Conservation (phyloP, 2,888 invertebrate species). For the Chirona hameri region DNA sequence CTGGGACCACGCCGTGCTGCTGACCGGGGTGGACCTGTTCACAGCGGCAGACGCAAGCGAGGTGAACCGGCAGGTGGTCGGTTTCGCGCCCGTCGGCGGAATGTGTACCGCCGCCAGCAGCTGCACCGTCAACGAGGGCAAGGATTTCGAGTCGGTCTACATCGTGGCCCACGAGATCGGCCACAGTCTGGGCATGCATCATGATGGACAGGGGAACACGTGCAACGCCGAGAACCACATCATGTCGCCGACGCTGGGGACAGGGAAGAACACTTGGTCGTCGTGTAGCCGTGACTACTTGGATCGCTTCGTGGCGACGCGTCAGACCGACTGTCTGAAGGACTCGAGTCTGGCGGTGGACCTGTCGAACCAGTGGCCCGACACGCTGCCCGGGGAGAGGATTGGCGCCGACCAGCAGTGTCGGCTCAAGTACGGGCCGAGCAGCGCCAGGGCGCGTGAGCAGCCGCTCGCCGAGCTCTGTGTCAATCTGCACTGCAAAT, state of each 20-base stretch:
- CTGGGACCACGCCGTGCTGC: slow-evolving; percentile 83
- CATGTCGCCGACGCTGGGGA: slow-evolving; percentile 87
- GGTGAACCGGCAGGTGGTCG: slow-evolving; percentile 68
- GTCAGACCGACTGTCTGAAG: slow-evolving; percentile 69
- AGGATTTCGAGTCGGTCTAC: slow-evolving; percentile 86
- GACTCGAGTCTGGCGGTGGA: slow-evolving; percentile 67
- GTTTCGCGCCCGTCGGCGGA: slow-evolving; percentile 83
- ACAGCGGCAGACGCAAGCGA: slow-evolving; percentile 75
- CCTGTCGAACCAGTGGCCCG: slow-evolving; percentile 64
- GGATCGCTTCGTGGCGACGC: slow-evolving; percentile 66
- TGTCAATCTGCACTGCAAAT: slow-evolving; percentile 70
- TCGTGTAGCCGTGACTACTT: slow-evolving; percentile 75
- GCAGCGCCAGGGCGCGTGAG: slow-evolving; percentile 75
- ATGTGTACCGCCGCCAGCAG: slow-evolving; percentile 87
- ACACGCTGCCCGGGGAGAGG: slow-evolving; percentile 74
- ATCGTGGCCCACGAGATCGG: slow-evolving; percentile 93
- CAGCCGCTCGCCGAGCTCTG: slow-evolving; percentile 73
- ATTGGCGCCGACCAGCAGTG: slow-evolving; percentile 88
- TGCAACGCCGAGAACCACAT: slow-evolving; percentile 77
- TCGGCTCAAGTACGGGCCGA: slow-evolving; percentile 78
- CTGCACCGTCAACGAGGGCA: slow-evolving; percentile 90
- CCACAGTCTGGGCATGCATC: slow-evolving; percentile 86
- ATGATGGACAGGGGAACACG: slow-evolving; percentile 77
- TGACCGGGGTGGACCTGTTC: slow-evolving; percentile 75
- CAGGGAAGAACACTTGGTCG: slow-evolving; percentile 86